These are phyloP conservation scores for Mormyrus proboscirostris DNA, from an alignment of 2,797 vertebrate genomes.

Conservation along the genomic window DNA sequence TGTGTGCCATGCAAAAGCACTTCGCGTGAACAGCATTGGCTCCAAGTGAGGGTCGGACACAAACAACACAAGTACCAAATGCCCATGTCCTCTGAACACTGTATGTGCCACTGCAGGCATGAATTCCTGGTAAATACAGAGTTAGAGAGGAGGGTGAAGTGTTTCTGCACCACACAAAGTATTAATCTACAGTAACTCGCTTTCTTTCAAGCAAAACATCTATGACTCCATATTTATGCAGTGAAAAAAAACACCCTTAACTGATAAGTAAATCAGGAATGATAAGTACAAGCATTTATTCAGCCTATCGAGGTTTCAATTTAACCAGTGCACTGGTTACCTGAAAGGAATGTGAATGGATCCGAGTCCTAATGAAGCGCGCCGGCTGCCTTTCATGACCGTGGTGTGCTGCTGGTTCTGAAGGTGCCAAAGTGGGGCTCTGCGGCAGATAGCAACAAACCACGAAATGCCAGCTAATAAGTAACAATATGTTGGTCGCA, in stretches of 20 bases:
- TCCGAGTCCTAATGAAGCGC: neutral
- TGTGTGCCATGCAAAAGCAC: neutral
- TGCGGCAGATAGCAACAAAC: neutral
- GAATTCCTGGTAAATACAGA: neutral
- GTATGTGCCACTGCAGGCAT: neutral
- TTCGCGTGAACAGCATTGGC: neutral
- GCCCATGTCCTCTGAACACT: neutral
- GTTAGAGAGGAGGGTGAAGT: neutral
- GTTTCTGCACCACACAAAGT: neutral
- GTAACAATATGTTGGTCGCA: neutral
- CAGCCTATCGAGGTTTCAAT: neutral
- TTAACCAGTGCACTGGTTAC: neutral
- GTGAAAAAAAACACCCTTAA: neutral
- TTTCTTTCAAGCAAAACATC: neutral
- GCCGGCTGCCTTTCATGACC: neutral
- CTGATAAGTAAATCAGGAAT: neutral
- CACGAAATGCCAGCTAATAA: neutral
- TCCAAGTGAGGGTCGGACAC: neutral
- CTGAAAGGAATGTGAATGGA: neutral
- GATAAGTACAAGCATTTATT: neutral
- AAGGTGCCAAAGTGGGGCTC: neutral
- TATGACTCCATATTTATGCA: neutral
- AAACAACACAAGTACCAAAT: neutral
- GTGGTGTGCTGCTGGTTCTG: neutral
- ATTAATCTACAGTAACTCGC: neutral